Percentiles rank a stretch among this genome's conserved stretches.
phyloP scores from a whole-genome alignment of 2,888 invertebrate species.

The Scaptomyza flava region DNA sequence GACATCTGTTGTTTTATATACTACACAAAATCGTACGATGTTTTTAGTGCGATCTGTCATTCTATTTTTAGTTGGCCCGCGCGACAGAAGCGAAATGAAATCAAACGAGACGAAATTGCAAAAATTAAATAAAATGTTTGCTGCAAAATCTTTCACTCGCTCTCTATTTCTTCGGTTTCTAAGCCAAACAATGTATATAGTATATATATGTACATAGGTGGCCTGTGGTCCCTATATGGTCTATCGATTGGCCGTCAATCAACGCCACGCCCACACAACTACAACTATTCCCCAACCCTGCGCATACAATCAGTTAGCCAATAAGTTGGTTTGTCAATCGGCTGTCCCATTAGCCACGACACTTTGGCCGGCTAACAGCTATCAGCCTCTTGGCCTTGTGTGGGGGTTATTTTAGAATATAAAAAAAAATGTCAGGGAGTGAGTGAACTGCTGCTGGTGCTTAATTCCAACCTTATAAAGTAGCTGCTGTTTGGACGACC shows the following conservation, averaged over 20 bases:
- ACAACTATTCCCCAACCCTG: not conserved
- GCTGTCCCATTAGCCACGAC: constrained; percentile 73
- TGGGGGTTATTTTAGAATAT: not conserved
- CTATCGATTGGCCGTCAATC: constrained; percentile 66
- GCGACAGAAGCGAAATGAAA: constrained; percentile 61
- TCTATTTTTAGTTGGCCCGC: constrained; percentile 67
- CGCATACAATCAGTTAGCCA: constrained; percentile 42
- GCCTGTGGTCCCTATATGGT: constrained; percentile 58
- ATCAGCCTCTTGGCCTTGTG: constrained; percentile 34
- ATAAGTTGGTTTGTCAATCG: constrained; percentile 69
- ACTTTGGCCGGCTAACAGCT: constrained; percentile 54
- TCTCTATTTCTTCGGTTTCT: not conserved
- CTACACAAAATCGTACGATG: constrained; percentile 77
- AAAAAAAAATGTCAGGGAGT: not conserved
- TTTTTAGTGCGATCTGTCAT: constrained; percentile 61
- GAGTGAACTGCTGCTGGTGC: constrained; percentile 34
- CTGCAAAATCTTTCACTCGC: constrained; percentile 24
- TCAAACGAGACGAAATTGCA: constrained; percentile 58
- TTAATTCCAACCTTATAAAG: constrained; percentile 67
- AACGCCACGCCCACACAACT: constrained; percentile 42
- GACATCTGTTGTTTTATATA: constrained; percentile 65
- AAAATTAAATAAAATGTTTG: constrained; percentile 57
- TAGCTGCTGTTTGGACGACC: constrained; percentile 53
- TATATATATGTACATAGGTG: constrained; percentile 18
- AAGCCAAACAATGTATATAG: constrained; percentile 20